A percentile compares a stretch with the other conserved stretches of the same genome.
Evolutionary conservation across 1,140 invertebrate species (phyloP).

Genomic region (Drosophila asahinai): DNA sequence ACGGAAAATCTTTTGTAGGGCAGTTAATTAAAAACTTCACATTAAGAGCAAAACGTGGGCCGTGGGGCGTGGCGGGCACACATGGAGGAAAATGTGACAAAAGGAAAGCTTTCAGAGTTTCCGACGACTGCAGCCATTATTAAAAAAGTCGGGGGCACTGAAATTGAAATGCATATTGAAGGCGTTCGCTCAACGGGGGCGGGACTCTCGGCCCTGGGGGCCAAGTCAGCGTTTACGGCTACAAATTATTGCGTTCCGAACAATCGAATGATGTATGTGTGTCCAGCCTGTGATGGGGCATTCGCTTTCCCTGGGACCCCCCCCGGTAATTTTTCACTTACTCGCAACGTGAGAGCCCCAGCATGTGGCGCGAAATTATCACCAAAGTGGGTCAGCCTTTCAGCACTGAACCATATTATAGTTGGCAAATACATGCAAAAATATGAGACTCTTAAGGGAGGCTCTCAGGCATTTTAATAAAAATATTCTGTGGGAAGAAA

Average conservation of each 20-base stretch:
- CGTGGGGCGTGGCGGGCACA: slow-evolving; percentile 20
- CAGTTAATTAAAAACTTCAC: slow-evolving; percentile 80
- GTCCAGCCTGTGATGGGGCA: slow-evolving; percentile 16
- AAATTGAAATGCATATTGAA: slow-evolving; percentile 34
- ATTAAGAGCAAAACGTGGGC: slow-evolving; percentile 48
- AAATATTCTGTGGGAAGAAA: too few relatives aligned
- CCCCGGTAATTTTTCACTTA: slow-evolving; percentile 7
- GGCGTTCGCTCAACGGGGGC: slow-evolving; percentile 1
- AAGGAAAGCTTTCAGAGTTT: slow-evolving; percentile 49
- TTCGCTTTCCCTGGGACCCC: slow-evolving; percentile 1
- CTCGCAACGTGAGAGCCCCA: slow-evolving; percentile 24
- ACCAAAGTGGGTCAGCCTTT: slow-evolving; percentile 4
- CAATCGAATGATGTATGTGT: slow-evolving; percentile 40
- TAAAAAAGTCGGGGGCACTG: slow-evolving; percentile 22
- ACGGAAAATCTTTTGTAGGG: slow-evolving; percentile 74
- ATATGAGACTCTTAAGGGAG: too few relatives aligned
- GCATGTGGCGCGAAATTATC: slow-evolving; percentile 29
- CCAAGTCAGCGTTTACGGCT: background rate
- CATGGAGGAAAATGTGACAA: slow-evolving; percentile 49
- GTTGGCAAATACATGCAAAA: too few relatives aligned
- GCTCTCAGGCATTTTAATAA: too few relatives aligned
- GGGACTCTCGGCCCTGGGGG: background rate
- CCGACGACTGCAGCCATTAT: slow-evolving; percentile 47
- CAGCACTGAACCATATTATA: slow-evolving; percentile 1
- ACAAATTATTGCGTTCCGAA: slow-evolving; percentile 16